Base-by-base conservation (phyloP, 2,888 invertebrate species). In the Chaetogeoica ovagalla region DNA sequence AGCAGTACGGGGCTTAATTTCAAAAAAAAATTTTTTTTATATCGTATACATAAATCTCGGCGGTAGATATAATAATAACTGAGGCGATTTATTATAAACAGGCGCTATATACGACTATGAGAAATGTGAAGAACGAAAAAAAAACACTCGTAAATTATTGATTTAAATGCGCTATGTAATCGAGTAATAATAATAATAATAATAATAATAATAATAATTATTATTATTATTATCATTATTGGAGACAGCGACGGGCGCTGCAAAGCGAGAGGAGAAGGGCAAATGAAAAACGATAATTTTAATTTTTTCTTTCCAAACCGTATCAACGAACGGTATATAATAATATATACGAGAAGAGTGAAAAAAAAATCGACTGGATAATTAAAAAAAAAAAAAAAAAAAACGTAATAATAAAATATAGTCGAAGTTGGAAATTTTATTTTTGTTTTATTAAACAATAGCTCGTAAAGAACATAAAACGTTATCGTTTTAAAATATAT, bases 11-110 rank as follows among this genome's bases (percentile, higher is more conserved):
- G 63, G 63, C 55, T 79, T 63, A 63, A 63, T 70, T 48, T 13
- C 17, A 69, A 79, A 71, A 79, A n/a, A 69, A 62, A 75, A 62
- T n/a, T n/a, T n/a, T n/a, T n/a, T 43, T 9, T 1, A 62, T 69
- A 62, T 70, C 62, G 23, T 21, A 68, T n/a, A n/a, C n/a, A n/a
- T 69, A 76, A 48, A 69, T 60, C 75, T 76, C 30, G n/a, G n/a
- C 59, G 59, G 19, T 39, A 59, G 48, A 21, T 48, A 59, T 70
- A 70, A 30, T 30, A 30, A 30, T 30, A 30, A 30, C 30, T 30
- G 30, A 1, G 30, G 30, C 62, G 70, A 43, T 70, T n/a, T 70
- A 77, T 62, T 70, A 70, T 62, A 63, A 30, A 69, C 23, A 48
- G 17, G 66, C 52, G 30, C 6, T n/a, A 21, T 59, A 21, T 59